phyloP scores from a whole-genome alignment of 2,113 vertebrate species.

The Trematocara macrostoma region DNA sequence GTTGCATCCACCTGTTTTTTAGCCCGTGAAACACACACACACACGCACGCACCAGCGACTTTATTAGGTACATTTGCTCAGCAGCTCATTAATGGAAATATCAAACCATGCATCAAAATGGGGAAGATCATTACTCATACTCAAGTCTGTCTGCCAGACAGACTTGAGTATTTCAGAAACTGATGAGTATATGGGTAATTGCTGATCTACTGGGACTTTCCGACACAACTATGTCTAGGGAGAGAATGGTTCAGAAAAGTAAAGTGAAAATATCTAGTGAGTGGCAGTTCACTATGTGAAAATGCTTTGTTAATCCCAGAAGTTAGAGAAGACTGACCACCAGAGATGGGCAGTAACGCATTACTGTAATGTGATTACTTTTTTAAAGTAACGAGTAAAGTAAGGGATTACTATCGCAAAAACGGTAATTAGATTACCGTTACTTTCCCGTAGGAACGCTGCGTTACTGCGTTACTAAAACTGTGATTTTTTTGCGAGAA shows the following conservation, averaged over 20 bases:
- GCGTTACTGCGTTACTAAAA: no score
- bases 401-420: no score
- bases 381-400: no score
- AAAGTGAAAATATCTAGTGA: not conserved
- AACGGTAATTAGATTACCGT: no score
- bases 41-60: not conserved
- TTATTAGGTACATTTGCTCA: not conserved
- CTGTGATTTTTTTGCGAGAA: no score
- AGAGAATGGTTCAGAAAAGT: not conserved
- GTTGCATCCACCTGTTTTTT: not conserved
- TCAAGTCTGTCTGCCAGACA: not conserved
- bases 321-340: not conserved
- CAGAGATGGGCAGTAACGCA: no score
- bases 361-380: no score
- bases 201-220: not conserved
- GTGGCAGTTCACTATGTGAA: not conserved
- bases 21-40: not conserved
- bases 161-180: not conserved
- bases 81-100: not conserved
- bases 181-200: not conserved
- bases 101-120: not conserved
- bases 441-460: no score
- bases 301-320: not conserved
- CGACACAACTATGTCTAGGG: not conserved
- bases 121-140: not conserved